Evolutionary conservation across 2,113 vertebrate species (phyloP).

Genomic region (Recurvirostra avosetta): DNA sequence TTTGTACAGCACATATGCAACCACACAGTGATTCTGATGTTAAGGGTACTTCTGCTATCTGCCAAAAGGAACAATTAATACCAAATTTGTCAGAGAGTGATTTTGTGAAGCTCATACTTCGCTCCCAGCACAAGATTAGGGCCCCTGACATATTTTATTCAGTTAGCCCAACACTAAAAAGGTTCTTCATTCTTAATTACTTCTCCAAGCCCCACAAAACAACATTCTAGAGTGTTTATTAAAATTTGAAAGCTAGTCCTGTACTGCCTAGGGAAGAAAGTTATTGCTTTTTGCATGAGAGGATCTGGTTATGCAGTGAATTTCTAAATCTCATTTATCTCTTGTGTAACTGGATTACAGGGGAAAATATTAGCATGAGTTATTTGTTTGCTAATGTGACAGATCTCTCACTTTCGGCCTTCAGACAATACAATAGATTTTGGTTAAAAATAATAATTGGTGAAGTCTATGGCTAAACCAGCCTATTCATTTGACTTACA

Average conservation of each 20-base stretch:
- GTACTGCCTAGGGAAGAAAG: conserved; percentile 11
- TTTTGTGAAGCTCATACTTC: conserved; percentile 4
- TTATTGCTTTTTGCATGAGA: conserved; percentile 10
- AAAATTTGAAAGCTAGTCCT: conserved; percentile 23
- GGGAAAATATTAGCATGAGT: conserved; percentile 25
- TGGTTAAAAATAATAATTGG: not conserved
- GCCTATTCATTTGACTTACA: not conserved
- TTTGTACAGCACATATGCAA: not conserved
- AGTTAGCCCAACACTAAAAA: not conserved
- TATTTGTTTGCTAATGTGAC: conserved; percentile 27
- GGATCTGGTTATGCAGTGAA: not conserved
- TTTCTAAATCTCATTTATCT: conserved; percentile 42
- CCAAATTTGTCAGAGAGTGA: not conserved
- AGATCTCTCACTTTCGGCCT: not conserved
- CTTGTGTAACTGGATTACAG: conserved; percentile 30
- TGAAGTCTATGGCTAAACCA: not conserved
- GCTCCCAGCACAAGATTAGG: not conserved
- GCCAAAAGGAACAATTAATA: not conserved
- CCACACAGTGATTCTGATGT: not conserved
- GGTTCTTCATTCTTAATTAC: conserved; percentile 17
- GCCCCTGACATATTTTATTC: not conserved
- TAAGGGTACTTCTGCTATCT: not conserved
- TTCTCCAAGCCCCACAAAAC: not conserved
- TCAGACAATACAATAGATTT: not conserved
- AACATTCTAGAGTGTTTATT: conserved; percentile 21